These are phyloP conservation scores for Meloidogyne floridensis DNA, from an alignment of 1,140 invertebrate genomes.

Conservation along the genomic window DNA sequence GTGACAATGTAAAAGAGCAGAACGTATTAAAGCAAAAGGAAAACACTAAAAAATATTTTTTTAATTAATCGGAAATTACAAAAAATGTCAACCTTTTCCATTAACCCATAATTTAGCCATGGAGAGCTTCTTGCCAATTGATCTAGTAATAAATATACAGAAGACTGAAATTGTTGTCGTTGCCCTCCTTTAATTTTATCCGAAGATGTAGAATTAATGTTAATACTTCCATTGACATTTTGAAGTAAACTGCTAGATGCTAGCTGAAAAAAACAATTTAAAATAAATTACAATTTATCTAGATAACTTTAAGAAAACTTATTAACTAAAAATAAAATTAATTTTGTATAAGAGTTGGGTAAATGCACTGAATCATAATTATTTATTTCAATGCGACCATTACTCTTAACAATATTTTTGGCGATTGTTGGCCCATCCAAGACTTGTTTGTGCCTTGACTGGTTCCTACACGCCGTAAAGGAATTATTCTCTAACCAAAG, in stretches of 20 bases:
- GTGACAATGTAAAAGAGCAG: conserved; percentile 58
- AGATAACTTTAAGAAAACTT: background rate
- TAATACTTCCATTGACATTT: conserved; percentile 39
- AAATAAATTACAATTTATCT: no score
- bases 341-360: conserved; percentile 17
- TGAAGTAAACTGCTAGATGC: conserved; percentile 61
- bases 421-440: background rate
- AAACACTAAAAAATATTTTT: conserved; percentile 47
- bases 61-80: background rate
- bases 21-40: conserved; percentile 60
- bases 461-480: background rate
- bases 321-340: conserved; percentile 14
- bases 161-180: conserved; percentile 43
- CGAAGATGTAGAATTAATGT: conserved; percentile 31
- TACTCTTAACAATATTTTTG: background rate
- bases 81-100: conserved; percentile 44
- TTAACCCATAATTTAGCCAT: conserved; percentile 60
- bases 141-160: conserved; percentile 62
- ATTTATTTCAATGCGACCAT: conserved; percentile 19
- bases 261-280: conserved; percentile 41
- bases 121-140: conserved; percentile 54
- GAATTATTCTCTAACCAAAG: no score
- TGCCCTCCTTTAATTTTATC: conserved; percentile 15
- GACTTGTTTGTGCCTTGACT: background rate
- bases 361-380: conserved; percentile 3